A percentile compares a stretch with the other conserved stretches of the same genome.
phyloP scores from a whole-genome alignment of 1,140 invertebrate species.

The Megalonaias nervosa region DNA sequence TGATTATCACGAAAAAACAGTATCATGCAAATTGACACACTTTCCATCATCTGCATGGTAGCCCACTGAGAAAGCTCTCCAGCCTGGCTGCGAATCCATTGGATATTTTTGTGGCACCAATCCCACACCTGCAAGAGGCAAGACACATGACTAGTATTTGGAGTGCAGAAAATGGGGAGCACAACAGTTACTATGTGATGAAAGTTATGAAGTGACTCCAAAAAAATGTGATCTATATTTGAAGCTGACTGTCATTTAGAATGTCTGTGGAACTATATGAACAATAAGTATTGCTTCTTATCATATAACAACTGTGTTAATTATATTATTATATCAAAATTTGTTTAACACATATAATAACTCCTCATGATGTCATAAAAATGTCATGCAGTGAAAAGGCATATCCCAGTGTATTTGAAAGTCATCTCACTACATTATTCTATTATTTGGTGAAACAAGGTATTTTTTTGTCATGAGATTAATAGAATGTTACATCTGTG shows the following conservation, averaged over 20 bases:
- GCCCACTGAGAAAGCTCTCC: constrained; percentile 71
- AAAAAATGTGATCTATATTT: background rate
- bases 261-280: background rate
- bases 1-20: background rate
- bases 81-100: constrained; percentile 71
- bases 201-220: background rate
- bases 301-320: too few relatives aligned
- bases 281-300: background rate
- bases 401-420: too few relatives aligned
- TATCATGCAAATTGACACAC: constrained; percentile 51
- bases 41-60: constrained; percentile 73
- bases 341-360: too few relatives aligned
- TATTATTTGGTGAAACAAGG: too few relatives aligned
- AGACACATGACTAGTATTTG: background rate
- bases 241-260: background rate
- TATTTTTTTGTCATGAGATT: too few relatives aligned
- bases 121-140: constrained; percentile 64
- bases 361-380: too few relatives aligned
- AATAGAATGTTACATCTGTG: too few relatives aligned
- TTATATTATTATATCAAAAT: too few relatives aligned
- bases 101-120: constrained; percentile 71
- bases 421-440: too few relatives aligned
- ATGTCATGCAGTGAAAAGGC: too few relatives aligned
- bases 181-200: background rate
- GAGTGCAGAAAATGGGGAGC: background rate